Conservation (phyloP, 1,140 invertebrate genomes). For the Saccostrea echinata region DNA sequence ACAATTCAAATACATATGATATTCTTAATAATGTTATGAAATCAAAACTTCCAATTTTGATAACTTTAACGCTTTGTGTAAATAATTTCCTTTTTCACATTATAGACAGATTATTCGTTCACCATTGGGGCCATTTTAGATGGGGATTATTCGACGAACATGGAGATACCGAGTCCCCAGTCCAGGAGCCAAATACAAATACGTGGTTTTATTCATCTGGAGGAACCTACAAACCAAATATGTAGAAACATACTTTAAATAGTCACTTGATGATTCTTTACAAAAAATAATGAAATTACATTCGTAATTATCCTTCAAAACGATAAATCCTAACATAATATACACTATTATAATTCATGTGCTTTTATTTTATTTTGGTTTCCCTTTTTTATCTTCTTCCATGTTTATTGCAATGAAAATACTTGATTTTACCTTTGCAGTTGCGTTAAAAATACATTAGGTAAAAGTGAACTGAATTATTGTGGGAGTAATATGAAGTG, state of each 20-base stretch:
- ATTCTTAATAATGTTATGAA: no score
- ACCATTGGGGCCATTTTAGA: slow-evolving; percentile 73
- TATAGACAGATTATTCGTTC: slow-evolving; percentile 68
- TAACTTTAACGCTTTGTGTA: no score
- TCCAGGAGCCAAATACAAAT: background rate
- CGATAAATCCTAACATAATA: no score
- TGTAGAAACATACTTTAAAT: slow-evolving; percentile 44
- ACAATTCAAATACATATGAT: no score
- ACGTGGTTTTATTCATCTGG: slow-evolving; percentile 63
- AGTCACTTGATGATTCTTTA: no score
- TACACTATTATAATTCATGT: no score
- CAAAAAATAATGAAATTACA: no score
- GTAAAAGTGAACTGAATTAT: background rate
- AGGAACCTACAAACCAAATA: slow-evolving; percentile 64
- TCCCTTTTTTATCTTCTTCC: no score
- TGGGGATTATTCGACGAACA: slow-evolving; percentile 75
- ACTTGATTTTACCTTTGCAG: background rate
- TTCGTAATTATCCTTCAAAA: no score
- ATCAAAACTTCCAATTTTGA: no score
- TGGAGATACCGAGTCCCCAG: slow-evolving; percentile 57
- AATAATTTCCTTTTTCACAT: background rate
- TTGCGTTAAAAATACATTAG: background rate
- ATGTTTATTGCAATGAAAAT: background rate
- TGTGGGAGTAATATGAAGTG: background rate
- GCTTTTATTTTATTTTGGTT: no score